Evolutionary conservation across 2,888 invertebrate species (phyloP).

Genomic region (Drosophila rellima): DNA sequence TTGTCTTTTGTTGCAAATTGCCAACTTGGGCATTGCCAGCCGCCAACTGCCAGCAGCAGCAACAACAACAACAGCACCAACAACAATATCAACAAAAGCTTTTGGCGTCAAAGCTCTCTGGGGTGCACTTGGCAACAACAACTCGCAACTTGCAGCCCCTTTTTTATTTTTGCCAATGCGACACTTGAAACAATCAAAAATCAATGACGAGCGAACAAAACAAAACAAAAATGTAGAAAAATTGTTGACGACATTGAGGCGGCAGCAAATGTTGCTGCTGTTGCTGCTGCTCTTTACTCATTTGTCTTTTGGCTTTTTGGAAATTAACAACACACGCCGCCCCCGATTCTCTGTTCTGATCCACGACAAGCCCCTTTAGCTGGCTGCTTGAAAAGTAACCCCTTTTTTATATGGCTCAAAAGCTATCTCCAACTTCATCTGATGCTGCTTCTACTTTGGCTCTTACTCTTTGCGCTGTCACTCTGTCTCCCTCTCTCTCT

Average conservation of each 20-base stretch:
- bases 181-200: slow-evolving; percentile 81
- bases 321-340: slow-evolving; percentile 73
- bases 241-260: slow-evolving; percentile 68
- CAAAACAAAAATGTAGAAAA: slow-evolving; percentile 22
- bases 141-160: slow-evolving; percentile 24
- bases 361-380: slow-evolving; percentile 28
- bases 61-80: slow-evolving; percentile 19
- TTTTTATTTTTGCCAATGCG: slow-evolving; percentile 26
- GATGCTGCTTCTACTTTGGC: neutral
- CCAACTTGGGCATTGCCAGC: slow-evolving; percentile 75
- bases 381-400: slow-evolving; percentile 72
- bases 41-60: slow-evolving; percentile 55
- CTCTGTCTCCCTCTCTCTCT: neutral
- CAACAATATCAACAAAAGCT: slow-evolving; percentile 60
- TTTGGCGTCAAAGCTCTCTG: slow-evolving; percentile 76
- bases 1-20: slow-evolving; percentile 78
- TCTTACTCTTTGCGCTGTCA: slow-evolving; percentile 9
- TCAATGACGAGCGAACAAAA: slow-evolving; percentile 63
- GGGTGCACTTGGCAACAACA: slow-evolving; percentile 73
- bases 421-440: slow-evolving; percentile 36
- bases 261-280: slow-evolving; percentile 34
- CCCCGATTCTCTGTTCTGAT: neutral
- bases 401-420: slow-evolving; percentile 67
- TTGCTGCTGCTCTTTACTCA: slow-evolving; percentile 73
- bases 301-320: slow-evolving; percentile 80